These are phyloP conservation scores for Plemyria rubiginata DNA, from an alignment of 2,888 invertebrate genomes.

Conservation along the genomic window DNA sequence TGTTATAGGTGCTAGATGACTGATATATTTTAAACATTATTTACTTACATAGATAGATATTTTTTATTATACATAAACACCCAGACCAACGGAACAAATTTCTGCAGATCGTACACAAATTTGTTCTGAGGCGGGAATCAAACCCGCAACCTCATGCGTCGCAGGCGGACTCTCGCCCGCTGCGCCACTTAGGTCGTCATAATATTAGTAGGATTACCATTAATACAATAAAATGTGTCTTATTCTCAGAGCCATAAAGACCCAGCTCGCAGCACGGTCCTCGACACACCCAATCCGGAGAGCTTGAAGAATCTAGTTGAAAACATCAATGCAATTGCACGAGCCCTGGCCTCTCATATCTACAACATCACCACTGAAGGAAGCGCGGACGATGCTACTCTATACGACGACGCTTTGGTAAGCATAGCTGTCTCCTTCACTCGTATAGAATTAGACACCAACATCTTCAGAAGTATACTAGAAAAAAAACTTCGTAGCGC, in stretches of 20 bases:
- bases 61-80: too few species aligned
- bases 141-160: too few species aligned
- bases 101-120: too few species aligned
- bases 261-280: conserved; percentile 84
- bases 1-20: too few species aligned
- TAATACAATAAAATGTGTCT: background rate
- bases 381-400: conserved; percentile 68
- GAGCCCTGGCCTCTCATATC: conserved; percentile 92
- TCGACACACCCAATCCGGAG: conserved; percentile 85
- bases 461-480: background rate
- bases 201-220: too few species aligned
- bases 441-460: background rate
- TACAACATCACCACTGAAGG: conserved; percentile 87
- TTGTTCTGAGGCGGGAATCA: too few species aligned
- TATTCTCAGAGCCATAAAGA: conserved; percentile 86
- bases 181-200: too few species aligned
- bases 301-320: conserved; percentile 84
- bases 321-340: conserved; percentile 91
- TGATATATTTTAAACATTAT: too few species aligned
- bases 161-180: too few species aligned
- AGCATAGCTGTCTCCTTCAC: conserved; percentile 36
- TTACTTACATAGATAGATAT: too few species aligned
- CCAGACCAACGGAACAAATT: too few species aligned
- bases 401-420: conserved; percentile 92
- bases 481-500: too few species aligned